Evolutionary conservation across 53 echinoderm and acorn worm genomes (phyloP), one percentile per base, ranked within the genome.

Genomic region (Stichopus horrens): DNA sequence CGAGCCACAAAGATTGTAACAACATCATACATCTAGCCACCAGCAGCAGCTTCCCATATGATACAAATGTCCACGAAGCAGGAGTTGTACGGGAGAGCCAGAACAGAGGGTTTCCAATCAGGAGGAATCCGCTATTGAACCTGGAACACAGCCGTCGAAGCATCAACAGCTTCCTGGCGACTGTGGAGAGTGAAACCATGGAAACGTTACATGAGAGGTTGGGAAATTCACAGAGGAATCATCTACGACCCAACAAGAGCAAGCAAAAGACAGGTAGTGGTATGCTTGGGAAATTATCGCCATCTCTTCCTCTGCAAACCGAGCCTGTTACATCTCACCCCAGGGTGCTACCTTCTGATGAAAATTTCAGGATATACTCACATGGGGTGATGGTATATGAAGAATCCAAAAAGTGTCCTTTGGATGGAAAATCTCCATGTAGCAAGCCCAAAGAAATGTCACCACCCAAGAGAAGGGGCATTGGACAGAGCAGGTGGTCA

Each of bases 131-230:
- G 11, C 84, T 22, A 10, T 51, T 83, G 59, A 83, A 58, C 4
- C 58, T 59, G n/a, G 84, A 83, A 60, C 23, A 22, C n/a, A 58
- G 57, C 21, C 59, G 84, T 20, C 59, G 66, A 1, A 83, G 84
- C 84, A 83, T 83, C 59, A 37, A 58, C 60, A 83, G 84, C 19
- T 83, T 83, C 51, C 59, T 83, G 8, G 23, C 84, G 6, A 21
- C 60, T 9, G 84, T 83, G 58, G 84, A 83, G 66, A 56, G 58
- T 56, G 60, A 83, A 59, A 83, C 84, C 9, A 60, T 83, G 84
- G 23, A 83, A 20, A 58, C 84, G 21, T 37, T 83, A 57, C 84
- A 83, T 8, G 84, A 65, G 37, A 83, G 84, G 21, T 22, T 57
- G 59, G 84, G 84, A 22, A 83, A 65, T 9, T 79, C 79, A 5